A percentile compares a stretch with the other conserved stretches of the same genome.
These are phyloP conservation scores for Hydropotes inermis DNA, from an alignment of 2,113 vertebrate species.

Conservation along the genomic window DNA sequence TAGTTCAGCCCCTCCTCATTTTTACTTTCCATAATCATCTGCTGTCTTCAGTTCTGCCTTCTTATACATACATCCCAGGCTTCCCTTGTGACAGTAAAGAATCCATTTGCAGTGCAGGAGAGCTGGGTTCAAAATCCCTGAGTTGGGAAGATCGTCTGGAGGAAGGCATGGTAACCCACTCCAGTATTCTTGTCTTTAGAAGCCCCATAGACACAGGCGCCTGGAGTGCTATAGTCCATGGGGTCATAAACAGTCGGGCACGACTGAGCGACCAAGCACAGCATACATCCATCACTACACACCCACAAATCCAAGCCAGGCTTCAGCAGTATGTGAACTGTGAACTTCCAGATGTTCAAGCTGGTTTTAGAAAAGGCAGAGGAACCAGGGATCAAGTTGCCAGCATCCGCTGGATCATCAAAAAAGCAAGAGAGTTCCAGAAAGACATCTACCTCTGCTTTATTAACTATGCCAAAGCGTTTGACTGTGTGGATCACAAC, in stretches of 20 bases:
- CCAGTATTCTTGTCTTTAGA: neutral
- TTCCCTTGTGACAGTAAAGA: neutral
- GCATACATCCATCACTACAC: neutral
- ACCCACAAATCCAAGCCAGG: neutral
- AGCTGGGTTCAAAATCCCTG: neutral
- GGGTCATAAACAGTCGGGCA: accelerated
- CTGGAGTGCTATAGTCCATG: neutral
- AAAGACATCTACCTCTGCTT: neutral
- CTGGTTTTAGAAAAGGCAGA: neutral
- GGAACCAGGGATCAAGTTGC: neutral
- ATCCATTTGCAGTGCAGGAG: neutral
- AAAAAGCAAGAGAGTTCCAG: neutral
- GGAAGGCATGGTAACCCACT: neutral
- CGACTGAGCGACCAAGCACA: neutral
- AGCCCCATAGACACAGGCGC: neutral
- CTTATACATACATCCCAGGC: neutral
- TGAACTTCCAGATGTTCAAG: neutral
- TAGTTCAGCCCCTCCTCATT: neutral
- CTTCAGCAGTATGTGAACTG: neutral
- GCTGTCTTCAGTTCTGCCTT: neutral
- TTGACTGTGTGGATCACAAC: neutral
- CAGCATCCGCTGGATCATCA: neutral
- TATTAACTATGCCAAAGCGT: neutral
- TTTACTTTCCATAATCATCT: neutral
- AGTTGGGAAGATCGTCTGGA: neutral